These are phyloP conservation scores for Enteromius unitaeniatus DNA, from an alignment of 2,797 vertebrate species.

Conservation along the genomic window DNA sequence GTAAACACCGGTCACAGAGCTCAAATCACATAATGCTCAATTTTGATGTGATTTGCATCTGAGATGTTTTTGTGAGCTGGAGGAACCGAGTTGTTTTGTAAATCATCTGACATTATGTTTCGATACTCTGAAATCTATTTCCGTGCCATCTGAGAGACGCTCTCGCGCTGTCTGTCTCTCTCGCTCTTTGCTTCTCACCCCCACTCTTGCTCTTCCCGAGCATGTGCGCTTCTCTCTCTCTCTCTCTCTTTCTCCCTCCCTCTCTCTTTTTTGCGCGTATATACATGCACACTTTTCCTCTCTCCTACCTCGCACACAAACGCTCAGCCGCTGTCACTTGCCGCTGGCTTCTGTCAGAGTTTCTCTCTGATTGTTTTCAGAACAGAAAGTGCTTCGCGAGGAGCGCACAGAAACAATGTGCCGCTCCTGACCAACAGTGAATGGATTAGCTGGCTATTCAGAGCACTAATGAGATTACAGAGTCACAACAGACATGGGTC, in stretches of 20 bases:
- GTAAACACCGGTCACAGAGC: slow-evolving; percentile 37
- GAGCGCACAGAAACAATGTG: slow-evolving; percentile 70
- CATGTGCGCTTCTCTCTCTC: slow-evolving; percentile 30
- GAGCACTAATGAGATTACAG: slow-evolving; percentile 86
- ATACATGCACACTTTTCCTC: slow-evolving; percentile 44
- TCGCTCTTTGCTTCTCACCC: slow-evolving; percentile 29
- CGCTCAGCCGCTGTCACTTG: slow-evolving; percentile 49
- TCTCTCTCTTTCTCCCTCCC: slow-evolving; percentile 22
- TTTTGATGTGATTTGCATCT: slow-evolving; percentile 20
- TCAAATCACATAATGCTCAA: slow-evolving; percentile 12
- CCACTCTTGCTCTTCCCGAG: slow-evolving; percentile 22
- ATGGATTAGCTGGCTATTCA: slow-evolving; percentile 83
- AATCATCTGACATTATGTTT: slow-evolving; percentile 26
- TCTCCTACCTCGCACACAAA: slow-evolving; percentile 49
- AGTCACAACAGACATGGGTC: slow-evolving; percentile 76
- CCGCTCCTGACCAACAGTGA: slow-evolving; percentile 74
- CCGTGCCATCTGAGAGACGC: slow-evolving; percentile 30
- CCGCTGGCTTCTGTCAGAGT: slow-evolving; percentile 41
- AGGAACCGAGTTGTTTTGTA: background rate
- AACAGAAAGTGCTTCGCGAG: slow-evolving; percentile 55
- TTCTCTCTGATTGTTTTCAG: slow-evolving; percentile 30
- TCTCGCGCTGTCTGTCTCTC: slow-evolving; percentile 22
- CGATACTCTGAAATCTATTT: slow-evolving; percentile 37
- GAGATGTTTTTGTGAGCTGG: background rate
- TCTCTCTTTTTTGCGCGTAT: slow-evolving; percentile 35